Evolutionary conservation across 2,888 invertebrate genomes (phyloP).

Genomic region (Rhamnusium bicolor): DNA sequence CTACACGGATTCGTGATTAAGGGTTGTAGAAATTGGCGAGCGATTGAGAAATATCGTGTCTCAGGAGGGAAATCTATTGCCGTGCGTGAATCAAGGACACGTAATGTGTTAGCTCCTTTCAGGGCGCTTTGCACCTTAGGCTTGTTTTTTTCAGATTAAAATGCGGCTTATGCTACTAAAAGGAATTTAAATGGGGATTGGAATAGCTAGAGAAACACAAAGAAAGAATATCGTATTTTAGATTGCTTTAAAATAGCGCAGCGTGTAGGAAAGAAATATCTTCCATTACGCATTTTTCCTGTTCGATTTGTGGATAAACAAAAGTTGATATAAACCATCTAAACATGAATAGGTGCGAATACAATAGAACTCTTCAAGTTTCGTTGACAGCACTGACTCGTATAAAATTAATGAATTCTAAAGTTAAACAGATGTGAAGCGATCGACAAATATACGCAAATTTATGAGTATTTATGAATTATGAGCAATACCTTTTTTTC

Average conservation of each 20-base stretch:
- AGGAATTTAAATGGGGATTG: constrained; percentile 22
- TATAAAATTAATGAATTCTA: constrained; percentile 12
- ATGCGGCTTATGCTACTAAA: constrained; percentile 24
- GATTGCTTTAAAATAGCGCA: constrained; percentile 21
- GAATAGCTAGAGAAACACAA: constrained; percentile 21
- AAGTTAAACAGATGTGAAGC: constrained; percentile 5
- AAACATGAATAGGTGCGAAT: constrained; percentile 14
- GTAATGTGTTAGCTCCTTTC: not conserved
- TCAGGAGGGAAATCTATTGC: constrained; percentile 56
- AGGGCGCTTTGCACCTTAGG: constrained; percentile 13
- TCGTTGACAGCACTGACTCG: constrained; percentile 19
- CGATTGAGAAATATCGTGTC: constrained; percentile 64
- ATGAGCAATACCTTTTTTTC: too few relatives aligned
- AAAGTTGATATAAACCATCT: constrained; percentile 18
- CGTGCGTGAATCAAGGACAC: constrained; percentile 59
- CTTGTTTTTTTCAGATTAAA: constrained; percentile 39
- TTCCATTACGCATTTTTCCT: constrained; percentile 19
- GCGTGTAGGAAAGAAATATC: constrained; percentile 19
- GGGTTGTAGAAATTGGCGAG: constrained; percentile 55
- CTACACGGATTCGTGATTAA: constrained; percentile 55
- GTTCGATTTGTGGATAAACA: constrained; percentile 21
- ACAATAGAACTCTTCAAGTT: constrained; percentile 10
- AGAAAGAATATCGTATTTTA: constrained; percentile 25
- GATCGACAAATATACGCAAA: not conserved
- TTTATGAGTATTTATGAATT: too few relatives aligned